A percentile compares a stretch with the other conserved stretches of the same genome.
phyloP scores from a whole-genome alignment of 2,797 vertebrate genomes.

The Tokudaia tokunoshimensis region DNA sequence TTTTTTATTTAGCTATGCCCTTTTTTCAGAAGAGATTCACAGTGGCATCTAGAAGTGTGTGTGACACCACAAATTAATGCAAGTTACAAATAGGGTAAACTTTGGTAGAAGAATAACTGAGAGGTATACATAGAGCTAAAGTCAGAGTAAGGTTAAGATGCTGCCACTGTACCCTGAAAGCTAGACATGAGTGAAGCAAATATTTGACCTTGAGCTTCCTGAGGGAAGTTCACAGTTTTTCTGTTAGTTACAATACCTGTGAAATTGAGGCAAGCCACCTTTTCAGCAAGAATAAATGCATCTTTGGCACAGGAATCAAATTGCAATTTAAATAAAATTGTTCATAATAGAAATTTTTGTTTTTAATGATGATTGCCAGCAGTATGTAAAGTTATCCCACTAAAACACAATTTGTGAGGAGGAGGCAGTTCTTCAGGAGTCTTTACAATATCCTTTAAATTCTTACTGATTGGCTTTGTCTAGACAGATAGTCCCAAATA shows the following conservation, averaged over 20 bases:
- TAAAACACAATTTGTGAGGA: not conserved
- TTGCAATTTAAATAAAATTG: conserved; percentile 7
- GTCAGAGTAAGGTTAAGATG: not conserved
- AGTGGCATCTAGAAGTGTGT: not conserved
- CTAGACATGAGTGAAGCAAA: not conserved
- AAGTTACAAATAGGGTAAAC: not conserved
- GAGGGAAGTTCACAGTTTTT: not conserved
- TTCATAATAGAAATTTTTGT: not conserved
- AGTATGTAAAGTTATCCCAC: not conserved
- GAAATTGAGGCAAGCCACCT: not conserved
- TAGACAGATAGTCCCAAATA: not conserved
- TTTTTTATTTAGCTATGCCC: not conserved
- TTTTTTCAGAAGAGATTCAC: not conserved
- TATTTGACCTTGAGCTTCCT: not conserved
- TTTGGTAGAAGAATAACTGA: not conserved
- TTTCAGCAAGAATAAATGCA: not conserved
- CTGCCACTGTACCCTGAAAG: not conserved
- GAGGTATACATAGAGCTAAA: not conserved
- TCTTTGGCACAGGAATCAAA: not conserved
- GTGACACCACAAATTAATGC: not conserved
- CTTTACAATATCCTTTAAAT: not conserved
- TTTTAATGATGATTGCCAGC: not conserved
- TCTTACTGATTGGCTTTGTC: not conserved
- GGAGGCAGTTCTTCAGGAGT: not conserved
- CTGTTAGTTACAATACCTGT: not conserved